phyloP scores from a whole-genome alignment of 2,113 vertebrate species.

The Daphoenositta chrysoptera region DNA sequence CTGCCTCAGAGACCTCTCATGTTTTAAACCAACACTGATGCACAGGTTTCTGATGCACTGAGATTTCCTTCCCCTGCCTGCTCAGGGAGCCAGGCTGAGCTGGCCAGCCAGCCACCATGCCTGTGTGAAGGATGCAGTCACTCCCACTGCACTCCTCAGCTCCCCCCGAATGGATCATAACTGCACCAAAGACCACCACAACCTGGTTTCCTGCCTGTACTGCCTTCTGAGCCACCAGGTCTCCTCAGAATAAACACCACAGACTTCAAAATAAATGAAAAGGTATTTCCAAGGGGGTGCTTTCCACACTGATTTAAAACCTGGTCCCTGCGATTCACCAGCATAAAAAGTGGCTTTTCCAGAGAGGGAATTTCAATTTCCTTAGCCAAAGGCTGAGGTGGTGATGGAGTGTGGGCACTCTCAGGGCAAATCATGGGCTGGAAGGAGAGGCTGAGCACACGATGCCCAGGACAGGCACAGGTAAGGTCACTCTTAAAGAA shows the following conservation, averaged over 20 bases:
- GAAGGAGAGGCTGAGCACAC: background rate
- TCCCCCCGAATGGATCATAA: background rate
- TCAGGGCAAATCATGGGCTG: accelerated
- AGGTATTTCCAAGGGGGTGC: background rate
- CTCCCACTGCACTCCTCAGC: background rate
- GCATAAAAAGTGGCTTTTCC: background rate
- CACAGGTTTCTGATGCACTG: background rate
- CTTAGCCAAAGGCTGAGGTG: background rate
- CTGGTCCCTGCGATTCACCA: background rate
- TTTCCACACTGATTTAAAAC: background rate
- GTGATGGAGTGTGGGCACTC: background rate
- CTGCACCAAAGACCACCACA: background rate
- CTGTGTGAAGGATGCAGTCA: background rate
- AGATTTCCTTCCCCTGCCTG: background rate
- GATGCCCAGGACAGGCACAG: background rate
- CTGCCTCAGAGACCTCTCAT: background rate
- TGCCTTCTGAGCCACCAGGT: background rate
- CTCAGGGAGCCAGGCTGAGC: background rate
- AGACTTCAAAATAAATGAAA: background rate
- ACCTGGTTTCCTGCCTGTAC: background rate
- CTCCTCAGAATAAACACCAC: background rate
- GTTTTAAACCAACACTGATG: background rate
- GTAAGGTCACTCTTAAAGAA: background rate
- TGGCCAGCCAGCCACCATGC: background rate
- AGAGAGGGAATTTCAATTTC: background rate